Conservation (phyloP, 2,113 vertebrate species). For the Solenodon paradoxus region DNA sequence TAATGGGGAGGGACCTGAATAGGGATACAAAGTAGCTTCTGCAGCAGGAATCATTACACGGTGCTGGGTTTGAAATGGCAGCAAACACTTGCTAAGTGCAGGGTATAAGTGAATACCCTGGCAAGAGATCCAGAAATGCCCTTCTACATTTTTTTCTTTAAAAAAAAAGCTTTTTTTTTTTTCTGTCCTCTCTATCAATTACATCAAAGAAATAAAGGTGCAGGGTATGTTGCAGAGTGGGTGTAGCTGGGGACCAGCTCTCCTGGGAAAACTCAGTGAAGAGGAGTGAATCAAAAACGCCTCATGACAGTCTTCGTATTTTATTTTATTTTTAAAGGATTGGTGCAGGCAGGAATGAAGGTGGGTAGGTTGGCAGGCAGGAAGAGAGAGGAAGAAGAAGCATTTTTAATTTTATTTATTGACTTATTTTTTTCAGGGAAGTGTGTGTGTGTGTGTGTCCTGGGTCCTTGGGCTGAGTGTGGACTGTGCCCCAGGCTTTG, state of each 20-base stretch:
- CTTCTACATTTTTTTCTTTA: not conserved
- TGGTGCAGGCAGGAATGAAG: too few species aligned
- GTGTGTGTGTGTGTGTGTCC: too few species aligned
- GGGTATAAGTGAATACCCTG: not conserved
- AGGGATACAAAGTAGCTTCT: not conserved
- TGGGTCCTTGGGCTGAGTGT: too few species aligned
- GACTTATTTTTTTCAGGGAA: too few species aligned
- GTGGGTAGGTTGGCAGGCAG: too few species aligned
- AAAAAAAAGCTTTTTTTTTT: too few species aligned
- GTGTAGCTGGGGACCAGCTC: not conserved
- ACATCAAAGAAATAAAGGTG: not conserved
- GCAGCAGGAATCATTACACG: not conserved
- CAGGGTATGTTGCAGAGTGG: not conserved
- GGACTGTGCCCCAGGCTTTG: too few species aligned
- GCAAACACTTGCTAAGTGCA: not conserved
- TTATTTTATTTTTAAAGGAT: too few species aligned
- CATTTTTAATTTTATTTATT: too few species aligned
- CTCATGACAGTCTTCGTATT: conserved; percentile 41
- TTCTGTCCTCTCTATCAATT: not conserved
- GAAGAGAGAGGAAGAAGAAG: too few species aligned
- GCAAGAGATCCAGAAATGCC: not conserved
- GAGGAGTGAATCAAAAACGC: conserved; percentile 27
- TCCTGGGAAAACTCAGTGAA: not conserved
- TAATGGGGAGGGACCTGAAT: not conserved
- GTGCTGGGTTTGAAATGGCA: not conserved